These are phyloP conservation scores for Camelus bactrianus DNA, from an alignment of 2,113 vertebrate genomes.

Conservation along the genomic window DNA sequence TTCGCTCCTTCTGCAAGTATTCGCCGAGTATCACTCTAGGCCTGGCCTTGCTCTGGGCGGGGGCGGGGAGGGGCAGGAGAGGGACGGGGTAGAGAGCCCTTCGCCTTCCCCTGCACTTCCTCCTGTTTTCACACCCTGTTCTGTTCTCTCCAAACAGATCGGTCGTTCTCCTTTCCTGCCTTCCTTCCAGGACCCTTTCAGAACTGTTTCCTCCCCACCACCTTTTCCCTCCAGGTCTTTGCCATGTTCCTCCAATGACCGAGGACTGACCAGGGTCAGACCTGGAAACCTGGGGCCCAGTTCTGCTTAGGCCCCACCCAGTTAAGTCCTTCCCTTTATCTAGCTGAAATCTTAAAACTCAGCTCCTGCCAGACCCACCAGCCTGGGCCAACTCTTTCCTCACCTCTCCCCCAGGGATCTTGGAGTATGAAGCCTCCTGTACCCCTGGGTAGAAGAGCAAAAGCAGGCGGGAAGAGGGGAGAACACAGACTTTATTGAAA, in stretches of 20 bases:
- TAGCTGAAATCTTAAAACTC: not conserved
- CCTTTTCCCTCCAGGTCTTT: not conserved
- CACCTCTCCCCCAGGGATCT: not conserved
- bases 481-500: slow-evolving; percentile 86
- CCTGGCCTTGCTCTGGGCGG: not conserved
- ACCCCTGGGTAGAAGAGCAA: slow-evolving; percentile 6
- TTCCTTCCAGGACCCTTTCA: not conserved
- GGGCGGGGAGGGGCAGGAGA: fast-evolving
- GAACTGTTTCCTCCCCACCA: not conserved
- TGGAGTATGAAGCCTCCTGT: not conserved
- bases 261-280: not conserved
- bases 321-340: not conserved
- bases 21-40: not conserved
- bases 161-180: not conserved
- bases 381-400: not conserved
- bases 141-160: not conserved
- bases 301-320: not conserved
- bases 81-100: no score
- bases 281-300: not conserved
- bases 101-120: not conserved
- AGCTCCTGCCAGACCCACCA: not conserved
- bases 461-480: not conserved
- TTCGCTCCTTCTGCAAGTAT: not conserved
- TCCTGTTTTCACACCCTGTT: not conserved
- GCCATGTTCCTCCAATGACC: not conserved